A percentile compares a stretch with the other conserved stretches of the same genome.
Conservation (phyloP, 2,113 vertebrate genomes). For the Puntigrus tetrazona region DNA sequence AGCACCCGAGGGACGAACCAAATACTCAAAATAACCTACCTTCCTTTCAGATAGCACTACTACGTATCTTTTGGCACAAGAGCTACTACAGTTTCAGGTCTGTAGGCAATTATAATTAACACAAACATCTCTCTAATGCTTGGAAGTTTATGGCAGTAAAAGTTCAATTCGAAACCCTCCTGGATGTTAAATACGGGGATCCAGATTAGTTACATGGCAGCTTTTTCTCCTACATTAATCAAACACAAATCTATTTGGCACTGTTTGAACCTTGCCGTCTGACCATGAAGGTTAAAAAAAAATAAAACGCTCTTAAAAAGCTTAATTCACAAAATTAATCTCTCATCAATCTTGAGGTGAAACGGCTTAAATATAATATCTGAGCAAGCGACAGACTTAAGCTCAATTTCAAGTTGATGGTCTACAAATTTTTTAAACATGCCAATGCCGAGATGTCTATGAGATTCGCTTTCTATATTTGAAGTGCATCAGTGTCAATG, state of each 20-base stretch:
- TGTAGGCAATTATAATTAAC: slow-evolving; percentile 7
- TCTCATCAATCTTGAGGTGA: neutral
- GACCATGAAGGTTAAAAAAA: neutral
- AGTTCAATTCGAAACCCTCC: neutral
- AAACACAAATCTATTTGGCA: slow-evolving; percentile 33
- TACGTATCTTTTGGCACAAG: slow-evolving; percentile 35
- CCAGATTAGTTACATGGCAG: neutral
- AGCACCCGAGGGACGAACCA: slow-evolving; percentile 43
- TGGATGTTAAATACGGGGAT: neutral
- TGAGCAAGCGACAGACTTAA: neutral
- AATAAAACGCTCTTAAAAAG: neutral
- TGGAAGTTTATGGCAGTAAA: neutral
- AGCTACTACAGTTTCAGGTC: slow-evolving; percentile 40
- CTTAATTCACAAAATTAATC: neutral
- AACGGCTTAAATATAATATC: slow-evolving; percentile 1
- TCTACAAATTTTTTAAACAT: neutral
- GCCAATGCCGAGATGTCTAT: neutral
- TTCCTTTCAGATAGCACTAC: slow-evolving; percentile 11
- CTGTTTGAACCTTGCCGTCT: neutral
- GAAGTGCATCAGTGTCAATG: neutral
- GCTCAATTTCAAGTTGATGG: neutral
- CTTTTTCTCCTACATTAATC: neutral
- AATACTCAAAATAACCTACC: slow-evolving; percentile 54
- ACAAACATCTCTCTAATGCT: neutral
- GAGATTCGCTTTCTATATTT: neutral